Percentiles rank a stretch among this genome's conserved stretches.
Conservation (phyloP, 2,888 invertebrate genomes). For the Venusia cambrica region DNA sequence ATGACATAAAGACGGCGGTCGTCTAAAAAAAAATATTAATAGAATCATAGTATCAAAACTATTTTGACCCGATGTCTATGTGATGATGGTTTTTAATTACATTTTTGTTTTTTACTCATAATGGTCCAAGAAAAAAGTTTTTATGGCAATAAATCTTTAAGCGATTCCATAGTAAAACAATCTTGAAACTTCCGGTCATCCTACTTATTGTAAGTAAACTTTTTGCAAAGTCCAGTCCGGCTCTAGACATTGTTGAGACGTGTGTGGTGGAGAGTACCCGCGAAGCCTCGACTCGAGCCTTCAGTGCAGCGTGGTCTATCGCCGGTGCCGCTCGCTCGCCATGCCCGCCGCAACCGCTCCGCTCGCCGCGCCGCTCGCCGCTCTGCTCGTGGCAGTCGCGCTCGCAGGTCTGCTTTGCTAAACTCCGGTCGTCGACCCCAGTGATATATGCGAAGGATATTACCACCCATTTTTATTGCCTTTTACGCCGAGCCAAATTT, state of each 20-base stretch:
- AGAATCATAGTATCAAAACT: no score
- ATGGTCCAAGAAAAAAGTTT: no score
- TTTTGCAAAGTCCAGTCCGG: constrained; percentile 6
- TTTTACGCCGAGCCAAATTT: constrained; percentile 32
- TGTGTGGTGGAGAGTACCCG: constrained; percentile 1
- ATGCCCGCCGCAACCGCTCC: constrained; percentile 39
- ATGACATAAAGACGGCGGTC: no score
- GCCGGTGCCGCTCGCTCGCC: constrained; percentile 33
- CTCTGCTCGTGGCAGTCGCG: constrained; percentile 37
- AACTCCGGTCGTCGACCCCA: constrained; percentile 66
- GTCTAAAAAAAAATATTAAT: no score
- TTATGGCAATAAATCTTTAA: no score
- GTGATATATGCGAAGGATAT: constrained; percentile 35
- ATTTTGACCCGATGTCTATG: no score
- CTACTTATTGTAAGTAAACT: no score
- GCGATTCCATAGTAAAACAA: no score
- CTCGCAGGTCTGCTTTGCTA: constrained; percentile 56
- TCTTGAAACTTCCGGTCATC: no score
- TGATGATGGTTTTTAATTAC: no score
- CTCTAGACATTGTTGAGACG: constrained; percentile 3
- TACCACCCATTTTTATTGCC: constrained; percentile 31
- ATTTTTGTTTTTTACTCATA: no score
- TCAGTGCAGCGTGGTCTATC: constrained; percentile 41
- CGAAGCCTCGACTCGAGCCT: constrained; percentile 8
- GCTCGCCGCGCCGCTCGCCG: constrained; percentile 42